Evolutionary conservation across 2,113 vertebrate genomes (phyloP), one percentile per base, ranked within the genome.

Genomic region (Pomatostomus ruficeps): DNA sequence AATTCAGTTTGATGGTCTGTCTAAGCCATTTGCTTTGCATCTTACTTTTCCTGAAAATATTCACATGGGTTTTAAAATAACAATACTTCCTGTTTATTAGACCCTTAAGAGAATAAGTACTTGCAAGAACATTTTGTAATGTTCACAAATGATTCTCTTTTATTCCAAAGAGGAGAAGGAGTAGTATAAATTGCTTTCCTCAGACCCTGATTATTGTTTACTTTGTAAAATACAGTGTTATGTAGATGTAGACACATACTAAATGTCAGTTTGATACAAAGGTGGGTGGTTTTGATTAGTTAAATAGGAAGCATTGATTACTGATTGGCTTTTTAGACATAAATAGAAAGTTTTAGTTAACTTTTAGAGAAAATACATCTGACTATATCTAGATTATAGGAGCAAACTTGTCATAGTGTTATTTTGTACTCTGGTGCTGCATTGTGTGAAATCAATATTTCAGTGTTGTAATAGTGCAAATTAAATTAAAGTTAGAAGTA

Each of bases 221-320:
- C 4, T 3, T 35, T 4, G 1, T 81, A 43, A 78, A 81, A 40
- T 29, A 20, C 2, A 12, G 0, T 19, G 5, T 48, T 61, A 19
- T n/a, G 33, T 46, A 45, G 49, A 7, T 48, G 6, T 13, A 65
- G 61, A 11, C 14, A 43, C 2, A 7, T 26, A 12, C 0, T 1
- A 40, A 65, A 61, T 73, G 9, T 73, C 21, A 45, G 18, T n/a
- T 82, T 85, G 35, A 31, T 45, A 16, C 12, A 7, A 22, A 57
- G 10, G 33, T 65, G 8, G 1, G 4, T 72, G 16, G 28, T 20
- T 92, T 81, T 74, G 26, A 18, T 2, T n/a, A 40, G 40, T 45
- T 61, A 65, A 81, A 24, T 46, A 48, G n/a, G 40, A 67, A 40
- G 7, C 63, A 40, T 21, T 71, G 57, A 28, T 74, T 73, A 21